Percentiles rank a stretch among this genome's conserved stretches.
Evolutionary conservation across 2,888 invertebrate species (phyloP).

Genomic region (Taphrorychus bicolor): DNA sequence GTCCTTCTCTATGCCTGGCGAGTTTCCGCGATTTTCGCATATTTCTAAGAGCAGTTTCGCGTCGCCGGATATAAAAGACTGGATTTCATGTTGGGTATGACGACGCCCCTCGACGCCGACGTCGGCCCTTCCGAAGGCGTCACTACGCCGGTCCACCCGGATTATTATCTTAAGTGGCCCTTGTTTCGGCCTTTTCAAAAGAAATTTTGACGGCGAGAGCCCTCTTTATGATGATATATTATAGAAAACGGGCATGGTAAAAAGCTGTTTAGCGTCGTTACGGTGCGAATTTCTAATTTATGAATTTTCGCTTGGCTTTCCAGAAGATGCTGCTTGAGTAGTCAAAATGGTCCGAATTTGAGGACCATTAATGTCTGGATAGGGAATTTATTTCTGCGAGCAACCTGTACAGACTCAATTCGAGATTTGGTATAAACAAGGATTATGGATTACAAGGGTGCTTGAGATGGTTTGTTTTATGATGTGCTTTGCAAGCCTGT

Average conservation of each 20-base stretch:
- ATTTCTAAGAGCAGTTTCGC: slow-evolving; percentile 31
- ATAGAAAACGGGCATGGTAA: slow-evolving; percentile 8
- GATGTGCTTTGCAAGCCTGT: no score
- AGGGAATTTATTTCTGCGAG: no score
- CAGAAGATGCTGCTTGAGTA: no score
- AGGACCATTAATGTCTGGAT: no score
- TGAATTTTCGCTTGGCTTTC: no score
- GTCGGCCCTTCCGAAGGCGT: slow-evolving; percentile 57
- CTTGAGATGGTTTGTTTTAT: no score
- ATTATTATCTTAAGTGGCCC: slow-evolving; percentile 52
- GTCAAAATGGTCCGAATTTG: no score
- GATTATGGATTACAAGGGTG: no score
- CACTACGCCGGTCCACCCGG: slow-evolving; percentile 58
- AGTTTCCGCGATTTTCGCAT: slow-evolving; percentile 25
- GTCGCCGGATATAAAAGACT: slow-evolving; percentile 40
- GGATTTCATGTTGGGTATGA: slow-evolving; percentile 30
- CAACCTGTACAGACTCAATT: no score
- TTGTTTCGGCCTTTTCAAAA: slow-evolving; percentile 22
- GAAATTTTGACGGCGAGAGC: slow-evolving; percentile 26
- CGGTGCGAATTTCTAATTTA: not conserved
- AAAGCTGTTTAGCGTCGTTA: not conserved
- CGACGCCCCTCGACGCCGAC: slow-evolving; percentile 55
- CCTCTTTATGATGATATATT: slow-evolving; percentile 28
- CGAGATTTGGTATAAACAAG: no score
- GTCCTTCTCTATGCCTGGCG: slow-evolving; percentile 3